Evolutionary conservation across 1,140 invertebrate genomes (phyloP).

Genomic region (Halictus rubicundus): DNA sequence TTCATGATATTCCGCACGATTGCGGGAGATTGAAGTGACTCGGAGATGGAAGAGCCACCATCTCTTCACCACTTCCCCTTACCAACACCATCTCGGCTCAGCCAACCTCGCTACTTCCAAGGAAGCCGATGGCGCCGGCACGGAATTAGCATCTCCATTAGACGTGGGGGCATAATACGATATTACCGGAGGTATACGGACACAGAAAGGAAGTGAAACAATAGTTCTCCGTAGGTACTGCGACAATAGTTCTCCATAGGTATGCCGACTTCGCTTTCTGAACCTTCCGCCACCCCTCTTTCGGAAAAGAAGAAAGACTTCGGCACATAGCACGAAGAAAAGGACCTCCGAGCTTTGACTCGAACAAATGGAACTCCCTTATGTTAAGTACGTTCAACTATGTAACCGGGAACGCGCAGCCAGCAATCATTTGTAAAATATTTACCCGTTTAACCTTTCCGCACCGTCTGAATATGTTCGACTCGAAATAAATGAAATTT

Average conservation of each 20-base stretch:
- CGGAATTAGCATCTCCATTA: conserved; percentile 77
- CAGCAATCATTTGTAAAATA: no score
- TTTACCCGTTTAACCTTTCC: no score
- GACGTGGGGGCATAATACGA: conserved; percentile 72
- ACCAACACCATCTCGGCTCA: conserved; percentile 19
- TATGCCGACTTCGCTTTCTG: conserved; percentile 46
- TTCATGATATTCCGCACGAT: conserved; percentile 74
- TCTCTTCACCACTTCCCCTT: conserved; percentile 33
- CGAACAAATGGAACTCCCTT: not conserved
- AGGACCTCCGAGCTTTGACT: not conserved
- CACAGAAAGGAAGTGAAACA: conserved; percentile 67
- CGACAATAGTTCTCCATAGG: conserved; percentile 28
- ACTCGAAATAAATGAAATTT: no score
- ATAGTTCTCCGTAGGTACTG: conserved; percentile 50
- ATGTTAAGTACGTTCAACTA: no score
- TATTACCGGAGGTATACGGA: conserved; percentile 66
- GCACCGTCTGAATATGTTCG: no score
- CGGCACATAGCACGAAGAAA: not conserved
- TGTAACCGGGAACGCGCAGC: no score
- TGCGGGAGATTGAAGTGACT: conserved; percentile 69
- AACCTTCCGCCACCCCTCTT: conserved; percentile 22
- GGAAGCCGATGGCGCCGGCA: conserved; percentile 54
- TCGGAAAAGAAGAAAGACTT: not conserved
- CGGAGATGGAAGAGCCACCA: conserved; percentile 62
- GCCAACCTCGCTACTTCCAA: conserved; percentile 53